Percentiles rank a stretch among this genome's conserved stretches.
phyloP scores from a whole-genome alignment of 2,113 vertebrate genomes.

The Neopipo cinnamomea region DNA sequence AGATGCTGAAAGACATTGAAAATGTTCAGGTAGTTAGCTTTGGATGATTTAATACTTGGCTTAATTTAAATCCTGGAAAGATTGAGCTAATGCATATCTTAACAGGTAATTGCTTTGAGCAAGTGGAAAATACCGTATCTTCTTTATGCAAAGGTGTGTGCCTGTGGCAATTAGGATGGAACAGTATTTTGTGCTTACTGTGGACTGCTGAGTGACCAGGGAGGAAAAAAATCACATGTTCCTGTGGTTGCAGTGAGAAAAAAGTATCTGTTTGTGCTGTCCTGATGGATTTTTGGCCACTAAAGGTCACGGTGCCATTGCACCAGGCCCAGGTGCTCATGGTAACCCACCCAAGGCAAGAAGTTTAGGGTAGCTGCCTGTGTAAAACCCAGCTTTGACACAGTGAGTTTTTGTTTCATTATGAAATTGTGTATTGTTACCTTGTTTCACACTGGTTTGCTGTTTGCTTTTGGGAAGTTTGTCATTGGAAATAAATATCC shows the following conservation, averaged over 20 bases:
- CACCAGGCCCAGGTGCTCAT: background rate
- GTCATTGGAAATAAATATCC: fast-evolving
- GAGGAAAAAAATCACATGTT: background rate
- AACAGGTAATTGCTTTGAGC: constrained; percentile 10
- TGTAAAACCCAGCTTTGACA: background rate
- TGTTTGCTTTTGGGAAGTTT: background rate
- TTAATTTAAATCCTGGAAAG: constrained; percentile 49
- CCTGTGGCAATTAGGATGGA: background rate
- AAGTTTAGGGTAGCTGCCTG: background rate
- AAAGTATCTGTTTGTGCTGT: background rate
- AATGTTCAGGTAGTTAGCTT: constrained; percentile 18
- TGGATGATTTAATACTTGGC: constrained; percentile 17
- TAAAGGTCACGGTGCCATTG: fast-evolving
- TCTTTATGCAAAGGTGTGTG: background rate
- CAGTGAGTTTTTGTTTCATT: background rate
- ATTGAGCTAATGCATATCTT: background rate
- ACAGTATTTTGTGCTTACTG: background rate
- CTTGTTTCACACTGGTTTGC: background rate
- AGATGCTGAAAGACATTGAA: background rate
- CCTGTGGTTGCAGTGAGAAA: background rate
- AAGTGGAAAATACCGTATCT: background rate
- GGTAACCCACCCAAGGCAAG: background rate
- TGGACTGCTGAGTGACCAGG: background rate
- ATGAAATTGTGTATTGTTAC: background rate
- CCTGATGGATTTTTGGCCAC: background rate